Conservation (phyloP, 2,797 vertebrate genomes). For the Sternarchorhynchus goeldii region DNA sequence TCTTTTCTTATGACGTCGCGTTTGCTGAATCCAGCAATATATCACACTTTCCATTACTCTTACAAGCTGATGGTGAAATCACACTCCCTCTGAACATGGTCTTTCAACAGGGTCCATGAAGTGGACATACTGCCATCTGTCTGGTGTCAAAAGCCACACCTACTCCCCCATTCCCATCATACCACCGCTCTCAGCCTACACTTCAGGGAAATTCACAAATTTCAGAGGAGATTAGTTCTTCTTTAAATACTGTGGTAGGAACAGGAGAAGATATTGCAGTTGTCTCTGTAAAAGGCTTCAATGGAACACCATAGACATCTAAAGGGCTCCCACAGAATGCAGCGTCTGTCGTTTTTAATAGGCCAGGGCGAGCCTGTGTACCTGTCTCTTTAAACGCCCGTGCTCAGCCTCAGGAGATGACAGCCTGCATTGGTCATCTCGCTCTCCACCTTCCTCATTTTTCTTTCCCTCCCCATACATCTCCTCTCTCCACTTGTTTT, state of each 20-base stretch:
- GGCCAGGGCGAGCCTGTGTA: slow-evolving; percentile 57
- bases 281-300: slow-evolving; percentile 51
- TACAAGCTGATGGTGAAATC: too few species aligned
- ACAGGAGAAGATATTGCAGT: slow-evolving; percentile 13
- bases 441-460: slow-evolving; percentile 46
- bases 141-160: neutral
- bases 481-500: slow-evolving; percentile 28
- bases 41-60: too few species aligned
- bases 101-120: neutral
- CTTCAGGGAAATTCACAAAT: neutral
- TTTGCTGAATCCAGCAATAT: too few species aligned
- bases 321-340: slow-evolving; percentile 47
- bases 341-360: slow-evolving; percentile 56
- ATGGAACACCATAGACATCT: slow-evolving; percentile 37
- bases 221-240: neutral
- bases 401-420: slow-evolving; percentile 70
- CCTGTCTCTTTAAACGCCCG: slow-evolving; percentile 73
- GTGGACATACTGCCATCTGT: slow-evolving; percentile 15
- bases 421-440: slow-evolving; percentile 58
- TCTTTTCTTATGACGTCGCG: too few species aligned
- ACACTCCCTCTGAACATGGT: neutral
- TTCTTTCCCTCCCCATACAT: slow-evolving; percentile 26
- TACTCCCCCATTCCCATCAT: neutral
- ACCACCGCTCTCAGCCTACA: neutral
- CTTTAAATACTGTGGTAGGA: neutral